Evolutionary conservation across 2,113 vertebrate species (phyloP).

Genomic region (Syngnathus scovelli): DNA sequence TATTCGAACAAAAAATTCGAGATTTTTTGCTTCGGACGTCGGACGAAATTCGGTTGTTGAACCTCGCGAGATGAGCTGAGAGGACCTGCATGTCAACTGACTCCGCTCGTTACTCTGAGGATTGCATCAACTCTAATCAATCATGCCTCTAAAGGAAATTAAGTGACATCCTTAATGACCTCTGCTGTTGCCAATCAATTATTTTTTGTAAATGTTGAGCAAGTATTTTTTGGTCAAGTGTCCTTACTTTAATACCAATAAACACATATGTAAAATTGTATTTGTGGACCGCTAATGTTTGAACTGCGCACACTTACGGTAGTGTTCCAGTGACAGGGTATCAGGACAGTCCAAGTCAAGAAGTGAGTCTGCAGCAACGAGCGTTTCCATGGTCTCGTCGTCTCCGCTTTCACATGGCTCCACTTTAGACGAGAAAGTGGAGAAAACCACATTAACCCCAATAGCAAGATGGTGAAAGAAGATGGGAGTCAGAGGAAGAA

Average conservation of each 20-base stretch:
- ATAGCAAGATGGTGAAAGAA: background rate
- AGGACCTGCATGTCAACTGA: too few species aligned
- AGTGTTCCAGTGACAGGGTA: constrained; percentile 76
- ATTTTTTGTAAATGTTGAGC: too few species aligned
- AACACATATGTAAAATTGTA: background rate
- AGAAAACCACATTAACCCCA: constrained; percentile 2
- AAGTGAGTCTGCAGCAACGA: constrained; percentile 86
- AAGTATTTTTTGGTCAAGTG: background rate
- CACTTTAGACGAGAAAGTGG: constrained; percentile 65
- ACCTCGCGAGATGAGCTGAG: too few species aligned
- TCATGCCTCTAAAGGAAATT: too few species aligned
- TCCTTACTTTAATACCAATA: background rate
- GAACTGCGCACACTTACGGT: constrained; percentile 70
- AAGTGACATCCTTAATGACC: too few species aligned
- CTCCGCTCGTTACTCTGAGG: too few species aligned
- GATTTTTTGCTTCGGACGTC: too few species aligned
- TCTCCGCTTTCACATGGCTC: constrained; percentile 85
- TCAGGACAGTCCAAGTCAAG: constrained; percentile 88
- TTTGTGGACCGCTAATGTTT: background rate
- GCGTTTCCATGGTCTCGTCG: constrained; percentile 87
- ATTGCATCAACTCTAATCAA: too few species aligned
- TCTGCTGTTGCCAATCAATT: too few species aligned
- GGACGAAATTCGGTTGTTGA: too few species aligned
- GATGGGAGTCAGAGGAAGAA: background rate
- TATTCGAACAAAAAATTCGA: too few species aligned